Evolutionary conservation across 2,888 invertebrate species (phyloP), one percentile per base, ranked within the genome.

Genomic region (Diogma glabrata): DNA sequence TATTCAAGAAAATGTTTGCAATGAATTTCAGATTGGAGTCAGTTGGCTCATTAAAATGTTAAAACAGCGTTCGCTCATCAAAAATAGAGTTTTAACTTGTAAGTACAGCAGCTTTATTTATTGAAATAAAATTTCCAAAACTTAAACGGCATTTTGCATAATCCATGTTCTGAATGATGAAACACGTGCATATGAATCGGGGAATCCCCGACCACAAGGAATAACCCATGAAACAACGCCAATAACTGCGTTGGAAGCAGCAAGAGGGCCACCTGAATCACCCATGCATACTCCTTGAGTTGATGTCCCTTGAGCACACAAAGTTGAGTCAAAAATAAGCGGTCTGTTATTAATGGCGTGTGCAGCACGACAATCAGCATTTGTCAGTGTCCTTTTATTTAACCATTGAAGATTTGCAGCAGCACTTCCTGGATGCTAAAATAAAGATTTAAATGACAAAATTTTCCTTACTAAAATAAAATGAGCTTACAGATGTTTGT

Each of bases 221-320:
- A 66, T 67, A 23, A 69, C 67, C 69, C 69, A 67, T 3, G 69
- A 68, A 1, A 67, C 69, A 9, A 67, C 60, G 12, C 67, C 69
- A 26, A 66, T 64, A 3, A 67, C 57, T 52, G 65, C 65, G 43
- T 61, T 61, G 16, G 66, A 61, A 1, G 66, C 65, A 1, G 67
- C 65, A 17, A 67, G 52, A 0, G 69, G 69, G 3, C 67, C 67
- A 28, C 67, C 67, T 0, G 67, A 67, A 20, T 67, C 67, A 4
- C 69, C 67, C 47, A 57, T 57, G 43, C 67, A 67, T 1, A 67
- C 57, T 52, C 67, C 62, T 2, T 67, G 26, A 4, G 22, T 22
- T 3, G 19, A 20, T 9, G 20, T 10, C 6, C 43, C 43, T 22
- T 23, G 22, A n/a, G 43, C 43, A 8, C 43, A 43, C 1, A 43